Conservation (phyloP, 2,888 invertebrate species). For the Tanypteryx hageni region DNA sequence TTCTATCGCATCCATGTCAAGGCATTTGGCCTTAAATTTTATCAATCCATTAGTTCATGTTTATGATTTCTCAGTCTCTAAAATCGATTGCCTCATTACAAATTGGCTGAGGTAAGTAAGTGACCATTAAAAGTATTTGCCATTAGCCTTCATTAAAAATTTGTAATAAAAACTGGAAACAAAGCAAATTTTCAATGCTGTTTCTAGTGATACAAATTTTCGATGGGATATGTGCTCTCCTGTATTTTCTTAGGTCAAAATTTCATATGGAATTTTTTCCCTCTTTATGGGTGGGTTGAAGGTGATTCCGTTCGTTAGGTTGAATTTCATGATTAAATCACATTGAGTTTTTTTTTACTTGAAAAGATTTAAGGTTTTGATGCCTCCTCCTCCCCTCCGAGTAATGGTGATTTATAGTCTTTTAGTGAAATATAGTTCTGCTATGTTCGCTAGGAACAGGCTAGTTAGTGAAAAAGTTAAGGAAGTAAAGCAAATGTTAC, state of each 20-base stretch:
- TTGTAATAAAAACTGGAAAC: neutral
- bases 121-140: neutral
- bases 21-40: neutral
- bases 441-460: neutral
- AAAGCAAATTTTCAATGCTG: neutral
- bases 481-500: neutral
- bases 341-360: neutral
- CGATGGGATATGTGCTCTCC: conserved; percentile 16
- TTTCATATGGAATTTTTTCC: conserved; percentile 1
- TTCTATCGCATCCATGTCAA: neutral
- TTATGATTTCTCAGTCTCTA: neutral
- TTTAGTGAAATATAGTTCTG: neutral
- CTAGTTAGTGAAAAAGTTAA: neutral
- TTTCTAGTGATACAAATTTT: neutral
- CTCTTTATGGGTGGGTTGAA: conserved; percentile 18
- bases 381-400: conserved; percentile 60
- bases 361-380: neutral
- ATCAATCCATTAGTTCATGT: neutral
- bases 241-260: neutral
- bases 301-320: conserved; percentile 7
- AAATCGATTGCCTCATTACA: neutral
- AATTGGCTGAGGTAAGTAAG: neutral
- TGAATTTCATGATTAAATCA: neutral
- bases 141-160: neutral
- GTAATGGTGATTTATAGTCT: neutral